Evolutionary conservation across 2,888 invertebrate genomes (phyloP), one percentile per base, ranked within the genome.

Genomic region (Drosophila kokeensis): DNA sequence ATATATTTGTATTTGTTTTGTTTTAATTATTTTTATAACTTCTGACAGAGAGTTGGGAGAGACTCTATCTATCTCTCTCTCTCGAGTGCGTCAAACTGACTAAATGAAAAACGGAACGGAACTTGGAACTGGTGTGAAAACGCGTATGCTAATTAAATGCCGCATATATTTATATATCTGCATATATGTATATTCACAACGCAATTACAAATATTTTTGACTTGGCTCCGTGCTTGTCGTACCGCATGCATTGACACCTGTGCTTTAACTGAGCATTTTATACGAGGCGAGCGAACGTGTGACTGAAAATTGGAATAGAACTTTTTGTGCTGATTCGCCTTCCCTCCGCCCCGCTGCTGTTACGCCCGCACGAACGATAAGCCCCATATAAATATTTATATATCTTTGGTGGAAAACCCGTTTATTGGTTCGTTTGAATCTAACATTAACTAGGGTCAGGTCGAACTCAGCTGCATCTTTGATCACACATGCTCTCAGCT

Each of bases 221-320:
- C 57, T 53, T 49, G 36, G 21, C 53, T 64, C 34, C 61, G 61
- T 42, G 49, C 40, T 36, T 61, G 29, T 54, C 52, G 69, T 77
- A 65, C 79, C 70, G 84, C 82, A 49, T 89, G 79, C 84, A 73
- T 72, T 83, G 89, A 89, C 85, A 85, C 85, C 89, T 89, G 87
- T 79, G 74, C 73, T 68, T 67, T 69, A 82, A 85, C 85, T 87
- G 83, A 83, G 71, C 29, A 38, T 30, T 45, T 45, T 8, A 45
- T 45, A 45, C 27, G 10, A 69, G 69, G 61, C 61, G 40, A 59
- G 58, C 52, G 34, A 32, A 30, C 45, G 29, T 54, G 34, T 42
- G 48, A 30, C 30, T 49, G 24, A 10, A 40, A 38, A 52, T 32
- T 66, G 53, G 52, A 45, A 54, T 79, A 75, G 77, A 79, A 79